Evolutionary conservation across 1,140 invertebrate genomes (phyloP), one percentile per base, ranked within the genome.

Genomic region (Magallana ariakensis): DNA sequence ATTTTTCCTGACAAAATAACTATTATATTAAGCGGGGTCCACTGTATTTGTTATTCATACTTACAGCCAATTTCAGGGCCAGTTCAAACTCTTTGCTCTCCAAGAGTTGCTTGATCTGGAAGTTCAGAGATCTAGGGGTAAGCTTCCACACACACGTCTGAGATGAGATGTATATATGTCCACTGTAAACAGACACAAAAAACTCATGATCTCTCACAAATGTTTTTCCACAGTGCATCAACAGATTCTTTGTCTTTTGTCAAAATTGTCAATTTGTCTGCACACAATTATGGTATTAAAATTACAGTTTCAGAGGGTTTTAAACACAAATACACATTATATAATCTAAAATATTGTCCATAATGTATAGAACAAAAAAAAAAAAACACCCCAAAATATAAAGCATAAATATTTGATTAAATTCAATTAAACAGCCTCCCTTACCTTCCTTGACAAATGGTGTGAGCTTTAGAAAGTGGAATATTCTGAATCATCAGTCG

Each of bases 11-110:
- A 26, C 13, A 3, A n/a, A n/a, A n/a, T n/a, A n/a, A n/a, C n/a
- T n/a, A n/a, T n/a, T n/a, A n/a, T n/a, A n/a, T n/a, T n/a, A n/a
- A n/a, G n/a, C n/a, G n/a, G n/a, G n/a, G n/a, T n/a, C n/a, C n/a
- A n/a, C n/a, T n/a, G n/a, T n/a, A 46, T 46, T 46, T 46, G 33
- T 46, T 60, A 13, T 58, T 81, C 15, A 11, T 56, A 96, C 96
- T 95, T 95, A 98, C 98, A n/a, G 97, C 98, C 86, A 99, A 95
- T 94, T 97, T 97, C 26, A 99, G 95, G n/a, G 98, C 98, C 60
- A 99, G 95, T 94, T 98, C 97, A 95, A 99, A 99, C 92, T 98
- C 97, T 95, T 98, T 98, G 90, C 97, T 96, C 89, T 97, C 96
- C 0, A 99, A 94, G 26, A 99, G 95, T 87, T 97, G 96, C 91